These are phyloP conservation scores for Takifugu flavidus DNA, from an alignment of 2,113 vertebrate species.

Conservation along the genomic window DNA sequence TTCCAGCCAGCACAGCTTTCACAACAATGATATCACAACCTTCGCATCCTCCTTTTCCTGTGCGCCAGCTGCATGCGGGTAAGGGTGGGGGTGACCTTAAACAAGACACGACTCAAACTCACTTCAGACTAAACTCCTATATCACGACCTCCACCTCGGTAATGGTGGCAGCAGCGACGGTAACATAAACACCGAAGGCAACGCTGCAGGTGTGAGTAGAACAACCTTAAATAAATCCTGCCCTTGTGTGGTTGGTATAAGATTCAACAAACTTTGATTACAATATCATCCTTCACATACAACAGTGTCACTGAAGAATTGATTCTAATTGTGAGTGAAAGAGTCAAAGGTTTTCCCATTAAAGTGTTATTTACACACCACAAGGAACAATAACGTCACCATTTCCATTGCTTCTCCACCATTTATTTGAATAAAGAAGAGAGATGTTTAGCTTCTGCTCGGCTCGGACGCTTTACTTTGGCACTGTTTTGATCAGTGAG, in stretches of 20 bases:
- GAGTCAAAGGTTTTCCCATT: constrained; percentile 31
- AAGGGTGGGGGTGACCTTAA: neutral
- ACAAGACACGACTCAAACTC: constrained; percentile 10
- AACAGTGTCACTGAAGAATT: constrained; percentile 4
- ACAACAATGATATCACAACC: constrained; percentile 68
- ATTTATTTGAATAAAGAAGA: constrained; percentile 1
- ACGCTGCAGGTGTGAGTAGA: no score
- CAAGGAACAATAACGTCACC: constrained; percentile 3
- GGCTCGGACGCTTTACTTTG: constrained; percentile 13
- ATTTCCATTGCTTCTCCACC: neutral
- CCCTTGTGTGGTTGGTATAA: no score
- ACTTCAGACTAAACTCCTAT: neutral
- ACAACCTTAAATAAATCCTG: no score
- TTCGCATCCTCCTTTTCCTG: constrained; percentile 61
- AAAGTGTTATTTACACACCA: constrained; percentile 1
- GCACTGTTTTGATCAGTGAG: constrained; percentile 14
- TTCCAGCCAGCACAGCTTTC: constrained; percentile 57
- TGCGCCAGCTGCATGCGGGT: constrained; percentile 40
- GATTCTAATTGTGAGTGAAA: constrained; percentile 33
- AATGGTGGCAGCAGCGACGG: no score
- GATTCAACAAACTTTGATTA: no score
- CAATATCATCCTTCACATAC: constrained; percentile 64
- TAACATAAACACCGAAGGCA: no score
- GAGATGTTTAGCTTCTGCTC: constrained; percentile 7
- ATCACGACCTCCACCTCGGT: neutral